Evolutionary conservation across 2,888 invertebrate species (phyloP), one percentile per base, ranked within the genome.

Genomic region (Chalcosyrphus nemorum): DNA sequence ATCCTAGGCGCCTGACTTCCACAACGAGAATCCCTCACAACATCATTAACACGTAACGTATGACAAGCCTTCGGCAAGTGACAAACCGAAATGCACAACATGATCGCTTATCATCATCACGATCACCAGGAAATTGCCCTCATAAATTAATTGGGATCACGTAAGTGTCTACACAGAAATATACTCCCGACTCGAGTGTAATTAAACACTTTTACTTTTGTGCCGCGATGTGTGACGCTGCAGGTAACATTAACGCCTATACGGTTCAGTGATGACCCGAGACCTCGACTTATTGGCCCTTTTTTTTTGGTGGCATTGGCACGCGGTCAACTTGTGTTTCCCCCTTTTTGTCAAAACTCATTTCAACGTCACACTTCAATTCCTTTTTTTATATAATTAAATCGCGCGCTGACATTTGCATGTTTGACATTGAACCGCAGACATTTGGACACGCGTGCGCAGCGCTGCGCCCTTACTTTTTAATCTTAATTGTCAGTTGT

Each of bases 241-340:
- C 41, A 75, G 38, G 75, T 81, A 66, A 68, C 81, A 75, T 81
- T 81, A 75, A 81, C 81, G 77, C 77, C 81, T 81, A 57, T 38
- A 71, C 57, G 81, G 70, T 65, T 81, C 71, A 71, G 77, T 59
- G 57, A 61, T 50, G 43, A 65, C 59, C 50, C 35, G 63, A n/a
- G n/a, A 76, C 65, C 38, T 54, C 27, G 29, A 32, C 59, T 32
- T 63, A 35, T 77, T 66, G 65, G 50, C 57, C n/a, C n/a, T n/a
- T n/a, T n/a, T n/a, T n/a, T n/a, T 29, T 19, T 19, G 17, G 35
- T 57, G 50, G 57, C 74, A 59, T 76, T 77, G 59, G 65, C 77
- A 54, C 57, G 54, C 27, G 59, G 61, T 61, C 68, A 47, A 7
- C 50, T 29, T 68, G 29, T 24, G n/a, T n/a, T n/a, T 24, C 21